Evolutionary conservation across 2,888 invertebrate species (phyloP).

Genomic region (Eugnorisma glareosa): DNA sequence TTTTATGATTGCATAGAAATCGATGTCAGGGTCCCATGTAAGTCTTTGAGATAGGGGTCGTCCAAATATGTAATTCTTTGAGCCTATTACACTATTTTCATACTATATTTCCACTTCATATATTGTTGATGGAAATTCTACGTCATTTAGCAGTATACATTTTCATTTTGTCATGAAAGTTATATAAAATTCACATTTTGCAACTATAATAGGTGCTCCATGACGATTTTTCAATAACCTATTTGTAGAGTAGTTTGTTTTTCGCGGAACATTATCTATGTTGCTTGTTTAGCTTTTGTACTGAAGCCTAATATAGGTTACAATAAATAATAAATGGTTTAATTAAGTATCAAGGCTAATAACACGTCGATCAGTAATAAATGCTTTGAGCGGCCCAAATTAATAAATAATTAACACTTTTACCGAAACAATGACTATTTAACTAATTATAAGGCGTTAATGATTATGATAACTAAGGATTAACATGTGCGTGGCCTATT

Average conservation of each 20-base stretch:
- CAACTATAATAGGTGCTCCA: constrained; percentile 6
- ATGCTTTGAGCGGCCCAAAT: constrained; percentile 22
- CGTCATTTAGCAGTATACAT: background rate
- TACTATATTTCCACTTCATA: constrained; percentile 14
- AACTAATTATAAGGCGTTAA: constrained; percentile 19
- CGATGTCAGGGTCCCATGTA: constrained; percentile 33
- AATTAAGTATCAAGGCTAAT: constrained; percentile 45
- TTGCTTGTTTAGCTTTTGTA: constrained; percentile 32
- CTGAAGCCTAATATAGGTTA: constrained; percentile 46
- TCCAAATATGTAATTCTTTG: constrained; percentile 42
- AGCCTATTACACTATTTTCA: constrained; percentile 13
- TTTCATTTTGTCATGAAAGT: background rate
- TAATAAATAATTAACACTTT: constrained; percentile 25
- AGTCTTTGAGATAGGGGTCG: constrained; percentile 37
- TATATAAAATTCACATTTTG: background rate
- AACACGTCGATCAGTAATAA: constrained; percentile 44
- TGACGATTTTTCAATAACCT: constrained; percentile 22
- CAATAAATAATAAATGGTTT: constrained; percentile 55
- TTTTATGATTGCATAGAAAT: constrained; percentile 54
- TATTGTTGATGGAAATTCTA: constrained; percentile 2
- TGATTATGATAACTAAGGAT: background rate
- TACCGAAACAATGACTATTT: constrained; percentile 3
- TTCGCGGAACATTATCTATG: constrained; percentile 28
- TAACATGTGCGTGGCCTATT: background rate
- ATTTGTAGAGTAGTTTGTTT: constrained; percentile 21